Conservation (phyloP, 1,140 invertebrate genomes). For the Cephus cinctus region DNA sequence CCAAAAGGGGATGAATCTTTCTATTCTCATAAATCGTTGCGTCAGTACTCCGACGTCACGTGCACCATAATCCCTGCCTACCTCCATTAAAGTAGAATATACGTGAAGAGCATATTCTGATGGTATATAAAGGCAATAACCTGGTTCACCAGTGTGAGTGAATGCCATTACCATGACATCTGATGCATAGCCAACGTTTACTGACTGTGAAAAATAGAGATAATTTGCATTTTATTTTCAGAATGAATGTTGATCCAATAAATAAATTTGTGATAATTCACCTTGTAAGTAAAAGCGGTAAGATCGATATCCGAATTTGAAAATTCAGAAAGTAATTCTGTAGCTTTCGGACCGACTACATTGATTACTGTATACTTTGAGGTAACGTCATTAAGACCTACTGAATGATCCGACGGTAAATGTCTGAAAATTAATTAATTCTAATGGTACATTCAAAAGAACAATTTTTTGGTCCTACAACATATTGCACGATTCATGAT, state of each 20-base stretch:
- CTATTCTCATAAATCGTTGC: slow-evolving; percentile 70
- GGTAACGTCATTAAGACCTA: slow-evolving; percentile 73
- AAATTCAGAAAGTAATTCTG: slow-evolving; percentile 70
- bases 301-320: slow-evolving; percentile 70
- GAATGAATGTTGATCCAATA: background rate
- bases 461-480: background rate
- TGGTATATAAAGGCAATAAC: slow-evolving; percentile 80
- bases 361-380: slow-evolving; percentile 84
- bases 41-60: slow-evolving; percentile 75
- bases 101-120: slow-evolving; percentile 78
- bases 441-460: slow-evolving; percentile 9
- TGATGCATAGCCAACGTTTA: slow-evolving; percentile 75
- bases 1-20: slow-evolving; percentile 65
- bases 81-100: slow-evolving; percentile 69
- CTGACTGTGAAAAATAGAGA: slow-evolving; percentile 50
- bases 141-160: slow-evolving; percentile 81
- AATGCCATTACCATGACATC: slow-evolving; percentile 78
- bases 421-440: slow-evolving; percentile 42
- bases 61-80: slow-evolving; percentile 67
- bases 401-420: slow-evolving; percentile 64
- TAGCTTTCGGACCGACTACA: slow-evolving; percentile 78
- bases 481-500: background rate
- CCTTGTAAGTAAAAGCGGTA: slow-evolving; percentile 75
- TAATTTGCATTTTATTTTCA: background rate
- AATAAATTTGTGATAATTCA: slow-evolving; percentile 25